Percentiles rank a stretch among this genome's conserved stretches.
Conservation (phyloP, 2,113 vertebrate genomes). For the Octodon degus region DNA sequence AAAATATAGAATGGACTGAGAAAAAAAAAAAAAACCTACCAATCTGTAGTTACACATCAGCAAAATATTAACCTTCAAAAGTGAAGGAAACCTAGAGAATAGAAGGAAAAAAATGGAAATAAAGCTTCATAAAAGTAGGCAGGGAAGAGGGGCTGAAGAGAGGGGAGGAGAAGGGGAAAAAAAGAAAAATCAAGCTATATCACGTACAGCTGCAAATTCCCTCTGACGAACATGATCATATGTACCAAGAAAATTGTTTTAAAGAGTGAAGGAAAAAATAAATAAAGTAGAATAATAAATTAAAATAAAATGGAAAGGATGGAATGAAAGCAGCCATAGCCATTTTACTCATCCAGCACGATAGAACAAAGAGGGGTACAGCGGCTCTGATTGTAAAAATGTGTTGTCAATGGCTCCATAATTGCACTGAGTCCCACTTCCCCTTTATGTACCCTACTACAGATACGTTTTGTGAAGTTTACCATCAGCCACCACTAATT, state of each 20-base stretch:
- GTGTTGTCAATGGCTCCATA: neutral
- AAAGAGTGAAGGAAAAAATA: neutral
- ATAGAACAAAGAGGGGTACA: neutral
- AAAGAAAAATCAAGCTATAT: neutral
- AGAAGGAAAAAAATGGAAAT: neutral
- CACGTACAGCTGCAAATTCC: neutral
- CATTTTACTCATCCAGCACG: neutral
- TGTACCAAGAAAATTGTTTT: neutral
- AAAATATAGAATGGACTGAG: neutral
- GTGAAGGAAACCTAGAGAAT: neutral
- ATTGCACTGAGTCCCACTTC: neutral
- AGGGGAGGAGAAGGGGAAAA: neutral
- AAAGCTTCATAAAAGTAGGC: neutral
- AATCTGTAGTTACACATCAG: neutral
- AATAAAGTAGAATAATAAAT: neutral
- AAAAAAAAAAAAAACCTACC: neutral
- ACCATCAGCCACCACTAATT: neutral
- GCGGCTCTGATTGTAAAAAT: neutral
- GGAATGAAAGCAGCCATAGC: neutral
- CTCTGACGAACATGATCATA: neutral
- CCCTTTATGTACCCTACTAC: neutral
- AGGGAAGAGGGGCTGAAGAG: neutral
- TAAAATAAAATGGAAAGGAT: neutral
- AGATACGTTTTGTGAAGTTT: neutral
- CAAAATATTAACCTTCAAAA: neutral